Evolutionary conservation across 1,140 invertebrate species (phyloP).

Genomic region (Leptonema lineaticorne): DNA sequence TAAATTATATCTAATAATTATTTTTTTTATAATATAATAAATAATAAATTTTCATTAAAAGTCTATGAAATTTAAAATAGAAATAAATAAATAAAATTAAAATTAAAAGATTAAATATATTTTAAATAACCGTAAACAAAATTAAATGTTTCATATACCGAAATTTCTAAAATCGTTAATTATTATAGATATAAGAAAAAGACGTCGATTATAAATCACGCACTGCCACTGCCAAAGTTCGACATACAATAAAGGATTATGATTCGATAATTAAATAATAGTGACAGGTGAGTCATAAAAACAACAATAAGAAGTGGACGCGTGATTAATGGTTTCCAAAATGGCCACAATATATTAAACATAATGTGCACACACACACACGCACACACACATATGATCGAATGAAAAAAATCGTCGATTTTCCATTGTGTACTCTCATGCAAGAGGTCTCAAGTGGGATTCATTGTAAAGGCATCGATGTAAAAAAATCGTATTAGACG

Average conservation of each 20-base stretch:
- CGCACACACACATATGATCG: not conserved
- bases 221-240: not conserved
- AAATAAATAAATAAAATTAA: too few species aligned
- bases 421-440: conserved; percentile 16
- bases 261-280: conserved; percentile 43
- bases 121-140: too few species aligned
- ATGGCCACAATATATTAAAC: not conserved
- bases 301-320: conserved; percentile 33
- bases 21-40: too few species aligned
- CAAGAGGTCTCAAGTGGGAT: conserved; percentile 13
- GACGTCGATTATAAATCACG: too few species aligned
- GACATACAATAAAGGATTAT: conserved; percentile 41
- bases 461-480: conserved; percentile 4
- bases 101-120: too few species aligned
- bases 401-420: conserved; percentile 26
- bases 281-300: conserved; percentile 35
- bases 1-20: too few species aligned
- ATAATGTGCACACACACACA: not conserved
- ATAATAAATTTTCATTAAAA: too few species aligned
- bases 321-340: conserved; percentile 30
- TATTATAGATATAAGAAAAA: too few species aligned
- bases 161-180: too few species aligned
- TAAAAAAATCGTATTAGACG: conserved; percentile 20
- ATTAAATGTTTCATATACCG: too few species aligned
- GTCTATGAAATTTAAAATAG: too few species aligned